These are phyloP conservation scores for Montipora efflorescens DNA, from an alignment of 64 coral and sea anemone species.

Conservation along the genomic window DNA sequence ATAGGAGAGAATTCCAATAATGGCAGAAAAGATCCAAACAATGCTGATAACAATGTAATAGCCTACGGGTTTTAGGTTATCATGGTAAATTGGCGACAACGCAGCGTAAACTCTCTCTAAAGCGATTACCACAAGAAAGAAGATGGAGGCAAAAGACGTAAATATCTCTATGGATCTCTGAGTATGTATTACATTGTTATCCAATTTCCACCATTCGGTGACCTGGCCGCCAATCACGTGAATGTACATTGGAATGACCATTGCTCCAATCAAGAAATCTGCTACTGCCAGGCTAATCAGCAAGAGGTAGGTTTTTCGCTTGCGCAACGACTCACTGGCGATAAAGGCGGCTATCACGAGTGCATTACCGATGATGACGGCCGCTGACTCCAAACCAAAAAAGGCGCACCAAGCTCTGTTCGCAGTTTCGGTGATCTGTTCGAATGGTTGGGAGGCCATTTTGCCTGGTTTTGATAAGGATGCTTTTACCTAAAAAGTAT, in stretches of 20 bases:
- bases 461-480: not conserved
- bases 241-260: conserved; percentile 48
- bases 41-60: conserved; percentile 35
- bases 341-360: conserved; percentile 33
- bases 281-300: conserved; percentile 63
- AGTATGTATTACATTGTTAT: not conserved
- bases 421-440: not conserved
- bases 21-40: conserved; percentile 18
- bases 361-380: conserved; percentile 29
- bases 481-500: not conserved
- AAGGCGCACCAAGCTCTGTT: conserved; percentile 55
- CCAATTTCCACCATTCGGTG: not conserved
- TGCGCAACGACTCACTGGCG: conserved; percentile 32
- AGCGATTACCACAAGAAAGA: conserved; percentile 51
- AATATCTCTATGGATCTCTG: conserved; percentile 56
- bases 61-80: not conserved
- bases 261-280: conserved; percentile 52
- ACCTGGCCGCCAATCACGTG: not conserved
- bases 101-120: conserved; percentile 57
- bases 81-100: conserved; percentile 34
- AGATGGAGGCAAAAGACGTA: conserved; percentile 60
- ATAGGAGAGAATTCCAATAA: not conserved
- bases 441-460: not conserved
- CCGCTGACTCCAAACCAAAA: conserved; percentile 51
- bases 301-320: conserved; percentile 38